Evolutionary conservation across 2,888 invertebrate genomes (phyloP).

Genomic region (Dynastes maya): DNA sequence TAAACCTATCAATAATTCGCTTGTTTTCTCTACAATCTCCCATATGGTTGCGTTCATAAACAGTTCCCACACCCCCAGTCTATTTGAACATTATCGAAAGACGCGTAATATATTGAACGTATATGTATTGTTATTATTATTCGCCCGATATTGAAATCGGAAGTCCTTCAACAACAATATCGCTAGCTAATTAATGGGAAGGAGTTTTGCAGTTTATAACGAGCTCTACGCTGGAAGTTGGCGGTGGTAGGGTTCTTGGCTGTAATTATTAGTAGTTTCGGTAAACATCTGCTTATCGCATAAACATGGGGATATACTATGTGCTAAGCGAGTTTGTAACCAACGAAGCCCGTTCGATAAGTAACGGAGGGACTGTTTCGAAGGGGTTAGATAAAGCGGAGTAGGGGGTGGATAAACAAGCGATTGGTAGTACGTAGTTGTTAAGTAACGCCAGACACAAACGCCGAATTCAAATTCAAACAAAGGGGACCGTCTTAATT

Average conservation of each 20-base stretch:
- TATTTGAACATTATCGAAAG: too few relatives aligned
- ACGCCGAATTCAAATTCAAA: background rate
- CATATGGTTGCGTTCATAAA: too few relatives aligned
- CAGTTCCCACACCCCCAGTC: too few relatives aligned
- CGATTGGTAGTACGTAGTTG: background rate
- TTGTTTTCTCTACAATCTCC: too few relatives aligned
- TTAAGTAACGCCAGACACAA: background rate
- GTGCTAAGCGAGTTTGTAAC: constrained; percentile 18
- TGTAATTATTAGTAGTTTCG: constrained; percentile 20
- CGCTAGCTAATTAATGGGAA: background rate
- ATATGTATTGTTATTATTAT: too few relatives aligned
- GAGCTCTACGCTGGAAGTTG: background rate
- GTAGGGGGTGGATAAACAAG: background rate
- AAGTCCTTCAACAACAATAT: background rate
- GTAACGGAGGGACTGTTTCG: background rate
- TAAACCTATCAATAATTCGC: too few relatives aligned
- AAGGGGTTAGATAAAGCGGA: background rate
- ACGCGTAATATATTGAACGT: too few relatives aligned
- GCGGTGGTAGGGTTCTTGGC: background rate
- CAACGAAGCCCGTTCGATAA: background rate
- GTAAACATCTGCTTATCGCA: constrained; percentile 19
- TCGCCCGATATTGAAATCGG: too few relatives aligned
- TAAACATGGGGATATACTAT: constrained; percentile 32
- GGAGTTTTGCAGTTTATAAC: constrained; percentile 2
- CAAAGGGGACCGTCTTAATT: background rate